phyloP scores from a whole-genome alignment of 2,888 invertebrate species.

The Eupithecia dodoneata region DNA sequence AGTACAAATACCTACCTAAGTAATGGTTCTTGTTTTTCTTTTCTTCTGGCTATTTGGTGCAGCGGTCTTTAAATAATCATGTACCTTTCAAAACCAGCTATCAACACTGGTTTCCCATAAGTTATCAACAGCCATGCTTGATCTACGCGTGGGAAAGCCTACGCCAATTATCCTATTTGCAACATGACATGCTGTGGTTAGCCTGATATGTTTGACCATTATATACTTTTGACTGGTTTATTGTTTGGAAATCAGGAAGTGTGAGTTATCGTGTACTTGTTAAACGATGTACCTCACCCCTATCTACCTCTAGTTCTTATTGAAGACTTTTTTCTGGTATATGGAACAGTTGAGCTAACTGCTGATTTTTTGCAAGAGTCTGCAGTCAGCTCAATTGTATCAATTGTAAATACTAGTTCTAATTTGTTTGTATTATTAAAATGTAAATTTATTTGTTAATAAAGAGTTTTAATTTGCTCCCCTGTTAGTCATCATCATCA shows the following conservation, averaged over 20 bases:
- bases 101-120: conserved; percentile 21
- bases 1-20: neutral
- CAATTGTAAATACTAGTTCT: no score
- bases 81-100: conserved; percentile 15
- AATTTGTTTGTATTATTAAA: no score
- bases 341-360: no score
- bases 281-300: neutral
- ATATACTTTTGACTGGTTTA: conserved; percentile 57
- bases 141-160: conserved; percentile 59
- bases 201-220: conserved; percentile 57
- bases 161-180: conserved; percentile 73
- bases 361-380: no score
- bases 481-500: no score
- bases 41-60: neutral
- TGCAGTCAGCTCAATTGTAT: no score
- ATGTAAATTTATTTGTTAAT: no score
- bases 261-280: conserved; percentile 6
- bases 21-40: neutral
- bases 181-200: conserved; percentile 48
- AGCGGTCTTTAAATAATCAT: neutral
- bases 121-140: conserved; percentile 25
- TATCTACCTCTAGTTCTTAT: no score
- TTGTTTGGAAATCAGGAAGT: conserved; percentile 43
- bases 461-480: no score
- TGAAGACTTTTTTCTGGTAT: no score